Conservation (phyloP, 2,888 invertebrate genomes). For the Athrips mouffetella region DNA sequence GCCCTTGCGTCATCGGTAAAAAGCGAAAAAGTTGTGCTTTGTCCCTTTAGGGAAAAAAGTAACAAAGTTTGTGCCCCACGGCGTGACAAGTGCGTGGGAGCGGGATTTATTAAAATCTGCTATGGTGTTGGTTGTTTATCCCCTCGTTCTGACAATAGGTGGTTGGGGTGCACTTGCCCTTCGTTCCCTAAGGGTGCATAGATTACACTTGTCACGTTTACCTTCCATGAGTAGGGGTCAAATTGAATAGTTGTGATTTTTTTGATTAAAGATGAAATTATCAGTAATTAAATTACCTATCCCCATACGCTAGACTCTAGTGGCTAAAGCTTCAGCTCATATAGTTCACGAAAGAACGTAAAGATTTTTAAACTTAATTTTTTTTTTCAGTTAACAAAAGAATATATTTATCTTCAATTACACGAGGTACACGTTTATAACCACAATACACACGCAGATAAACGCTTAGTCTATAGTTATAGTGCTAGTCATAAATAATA, state of each 20-base stretch:
- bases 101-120: constrained; percentile 19
- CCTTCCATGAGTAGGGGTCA: constrained; percentile 16
- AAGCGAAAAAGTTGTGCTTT: constrained; percentile 40
- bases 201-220: constrained; percentile 9
- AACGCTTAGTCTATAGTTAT: no score
- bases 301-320: no score
- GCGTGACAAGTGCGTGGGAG: constrained; percentile 66
- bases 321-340: no score
- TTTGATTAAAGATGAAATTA: no score
- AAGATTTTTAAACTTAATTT: no score
- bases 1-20: constrained; percentile 56
- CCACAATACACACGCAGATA: no score
- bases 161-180: constrained; percentile 14
- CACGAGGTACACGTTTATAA: no score
- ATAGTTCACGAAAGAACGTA: no score
- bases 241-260: constrained; percentile 20
- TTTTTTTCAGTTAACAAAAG: no score
- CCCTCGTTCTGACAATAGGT: constrained; percentile 6
- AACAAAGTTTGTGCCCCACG: constrained; percentile 34
- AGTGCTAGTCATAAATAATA: no score
- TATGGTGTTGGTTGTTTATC: neutral
- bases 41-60: neutral
- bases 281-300: no score
- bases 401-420: no score
- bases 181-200: constrained; percentile 30